Conservation (phyloP, 2,797 vertebrate genomes). For the Varecia variegata region DNA sequence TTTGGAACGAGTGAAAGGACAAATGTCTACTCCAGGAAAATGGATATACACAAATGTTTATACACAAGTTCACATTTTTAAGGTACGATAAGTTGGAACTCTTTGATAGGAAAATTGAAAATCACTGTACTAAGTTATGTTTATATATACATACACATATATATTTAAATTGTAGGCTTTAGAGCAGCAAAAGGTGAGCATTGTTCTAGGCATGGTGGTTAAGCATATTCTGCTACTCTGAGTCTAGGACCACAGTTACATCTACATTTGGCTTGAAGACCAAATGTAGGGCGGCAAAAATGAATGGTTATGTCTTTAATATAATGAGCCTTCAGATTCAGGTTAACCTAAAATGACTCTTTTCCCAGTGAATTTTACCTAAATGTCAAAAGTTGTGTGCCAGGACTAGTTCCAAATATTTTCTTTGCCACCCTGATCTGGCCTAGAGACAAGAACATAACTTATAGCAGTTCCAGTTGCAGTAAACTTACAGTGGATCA, state of each 20-base stretch:
- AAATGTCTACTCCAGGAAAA: neutral
- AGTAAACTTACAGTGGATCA: slow-evolving; percentile 62
- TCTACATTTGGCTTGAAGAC: slow-evolving; percentile 56
- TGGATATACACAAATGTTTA: neutral
- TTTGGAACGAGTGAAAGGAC: neutral
- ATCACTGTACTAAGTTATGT: neutral
- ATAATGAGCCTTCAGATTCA: slow-evolving; percentile 73
- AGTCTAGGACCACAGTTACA: slow-evolving; percentile 17
- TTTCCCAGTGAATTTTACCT: slow-evolving; percentile 71
- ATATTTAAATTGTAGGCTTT: neutral
- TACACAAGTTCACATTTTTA: neutral
- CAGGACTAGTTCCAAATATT: slow-evolving; percentile 75
- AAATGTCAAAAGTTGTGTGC: slow-evolving; percentile 69
- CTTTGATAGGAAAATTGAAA: neutral
- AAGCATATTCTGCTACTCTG: neutral
- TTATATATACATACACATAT: neutral
- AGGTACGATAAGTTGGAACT: neutral
- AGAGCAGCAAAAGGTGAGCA: neutral
- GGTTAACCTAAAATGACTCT: slow-evolving; percentile 74
- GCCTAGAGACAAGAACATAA: slow-evolving; percentile 77
- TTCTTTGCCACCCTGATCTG: slow-evolving; percentile 78
- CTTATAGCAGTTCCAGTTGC: slow-evolving; percentile 69
- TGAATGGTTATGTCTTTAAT: slow-evolving; percentile 64
- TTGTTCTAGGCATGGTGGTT: neutral
- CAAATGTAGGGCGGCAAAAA: slow-evolving; percentile 46